A percentile compares a stretch with the other conserved stretches of the same genome.
Conservation (phyloP, 2,797 vertebrate species). For the Pristis pectinata region DNA sequence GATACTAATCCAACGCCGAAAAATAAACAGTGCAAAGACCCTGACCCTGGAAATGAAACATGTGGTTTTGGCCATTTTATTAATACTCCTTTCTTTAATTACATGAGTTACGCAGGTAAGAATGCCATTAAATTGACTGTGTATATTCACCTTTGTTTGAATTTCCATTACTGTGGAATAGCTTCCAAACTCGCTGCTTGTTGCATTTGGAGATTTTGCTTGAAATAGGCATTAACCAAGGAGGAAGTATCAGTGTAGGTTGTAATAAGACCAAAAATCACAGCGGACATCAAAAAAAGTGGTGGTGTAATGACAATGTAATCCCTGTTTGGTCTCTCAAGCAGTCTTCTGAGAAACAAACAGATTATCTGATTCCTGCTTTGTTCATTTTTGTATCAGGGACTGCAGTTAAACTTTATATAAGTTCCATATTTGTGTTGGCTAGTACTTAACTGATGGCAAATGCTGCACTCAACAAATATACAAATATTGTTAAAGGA, state of each 20-base stretch:
- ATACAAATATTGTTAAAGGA: constrained; percentile 29
- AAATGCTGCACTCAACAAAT: constrained; percentile 1
- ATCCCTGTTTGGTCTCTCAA: neutral
- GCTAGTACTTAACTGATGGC: neutral
- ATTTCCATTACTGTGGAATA: neutral
- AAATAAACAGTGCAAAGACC: constrained; percentile 87
- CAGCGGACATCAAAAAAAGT: neutral
- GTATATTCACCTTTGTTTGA: no score
- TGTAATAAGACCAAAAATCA: neutral
- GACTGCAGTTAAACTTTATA: neutral
- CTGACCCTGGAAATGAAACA: constrained; percentile 83
- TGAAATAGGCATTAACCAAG: neutral
- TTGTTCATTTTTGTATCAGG: neutral
- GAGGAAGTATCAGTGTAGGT: neutral
- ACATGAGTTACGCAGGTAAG: constrained; percentile 97
- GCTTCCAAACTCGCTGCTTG: neutral
- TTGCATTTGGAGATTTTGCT: neutral
- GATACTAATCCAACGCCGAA: constrained; percentile 95
- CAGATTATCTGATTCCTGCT: neutral
- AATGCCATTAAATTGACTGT: no score
- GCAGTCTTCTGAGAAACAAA: constrained; percentile 7
- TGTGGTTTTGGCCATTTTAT: constrained; percentile 81
- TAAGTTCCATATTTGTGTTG: constrained; percentile 21
- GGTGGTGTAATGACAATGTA: neutral
- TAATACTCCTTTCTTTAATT: constrained; percentile 91